Conservation (phyloP, 2,888 invertebrate species). For the Lasioglossum leucozonium region DNA sequence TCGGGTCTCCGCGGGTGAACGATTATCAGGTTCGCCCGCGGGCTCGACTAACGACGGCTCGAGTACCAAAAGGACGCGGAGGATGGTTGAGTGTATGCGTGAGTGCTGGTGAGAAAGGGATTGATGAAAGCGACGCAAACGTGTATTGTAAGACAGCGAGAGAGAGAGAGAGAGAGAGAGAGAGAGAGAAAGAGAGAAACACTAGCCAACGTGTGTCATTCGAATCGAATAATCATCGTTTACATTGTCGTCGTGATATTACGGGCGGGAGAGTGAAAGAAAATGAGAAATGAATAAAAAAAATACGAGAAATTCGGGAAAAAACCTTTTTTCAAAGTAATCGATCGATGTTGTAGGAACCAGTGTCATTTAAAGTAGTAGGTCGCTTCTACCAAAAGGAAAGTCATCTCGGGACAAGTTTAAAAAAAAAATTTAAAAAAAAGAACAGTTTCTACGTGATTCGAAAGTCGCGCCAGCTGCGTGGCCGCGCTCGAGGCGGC, state of each 20-base stretch:
- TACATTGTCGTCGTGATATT: conserved; percentile 66
- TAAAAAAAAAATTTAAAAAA: too few relatives aligned
- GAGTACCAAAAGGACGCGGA: conserved; percentile 16
- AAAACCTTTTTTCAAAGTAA: conserved; percentile 75
- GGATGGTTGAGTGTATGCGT: conserved; percentile 32
- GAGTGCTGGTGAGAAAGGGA: background rate
- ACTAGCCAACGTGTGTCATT: conserved; percentile 67
- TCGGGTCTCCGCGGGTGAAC: background rate
- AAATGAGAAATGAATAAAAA: conserved; percentile 20
- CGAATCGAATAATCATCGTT: conserved; percentile 68
- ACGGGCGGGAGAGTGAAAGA: conserved; percentile 64
- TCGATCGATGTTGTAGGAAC: conserved; percentile 81
- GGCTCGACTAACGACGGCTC: background rate
- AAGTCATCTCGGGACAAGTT: conserved; percentile 52
- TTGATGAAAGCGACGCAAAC: background rate
- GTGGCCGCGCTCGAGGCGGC: conserved; percentile 32
- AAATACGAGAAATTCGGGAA: conserved; percentile 63
- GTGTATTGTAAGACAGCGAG: background rate
- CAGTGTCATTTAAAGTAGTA: conserved; percentile 80
- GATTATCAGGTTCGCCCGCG: background rate
- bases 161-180: background rate
- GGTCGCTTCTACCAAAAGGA: conserved; percentile 77
- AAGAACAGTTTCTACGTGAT: conserved; percentile 48
- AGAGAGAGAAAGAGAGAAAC: conserved; percentile 15
- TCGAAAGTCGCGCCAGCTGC: conserved; percentile 54